These are phyloP conservation scores for Piezodorus guildinii DNA, from an alignment of 1,140 invertebrate species.

Conservation along the genomic window DNA sequence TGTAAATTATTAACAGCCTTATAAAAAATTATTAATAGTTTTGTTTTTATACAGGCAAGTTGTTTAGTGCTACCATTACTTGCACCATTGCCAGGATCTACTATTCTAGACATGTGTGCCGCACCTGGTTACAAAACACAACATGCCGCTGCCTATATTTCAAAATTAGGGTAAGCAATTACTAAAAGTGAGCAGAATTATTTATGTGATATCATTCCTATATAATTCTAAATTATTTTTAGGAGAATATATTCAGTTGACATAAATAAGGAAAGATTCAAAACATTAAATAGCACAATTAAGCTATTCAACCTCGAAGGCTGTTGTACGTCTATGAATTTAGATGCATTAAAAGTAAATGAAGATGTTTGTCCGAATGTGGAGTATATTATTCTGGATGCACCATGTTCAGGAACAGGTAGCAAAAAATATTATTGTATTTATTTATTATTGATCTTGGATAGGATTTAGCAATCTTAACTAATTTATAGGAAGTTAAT, in stretches of 20 bases:
- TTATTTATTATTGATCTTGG: too few species aligned
- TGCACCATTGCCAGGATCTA: slow-evolving; percentile 50
- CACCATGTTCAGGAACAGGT: slow-evolving; percentile 92
- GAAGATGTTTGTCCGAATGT: slow-evolving; percentile 49
- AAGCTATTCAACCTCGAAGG: slow-evolving; percentile 42
- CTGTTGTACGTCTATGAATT: slow-evolving; percentile 51
- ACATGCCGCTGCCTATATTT: slow-evolving; percentile 70
- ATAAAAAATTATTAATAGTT: neutral
- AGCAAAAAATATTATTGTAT: slow-evolving; percentile 25
- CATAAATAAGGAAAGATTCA: slow-evolving; percentile 49
- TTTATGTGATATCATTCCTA: too few species aligned
- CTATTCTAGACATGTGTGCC: slow-evolving; percentile 83
- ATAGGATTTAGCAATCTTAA: too few species aligned
- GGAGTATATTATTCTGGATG: slow-evolving; percentile 86
- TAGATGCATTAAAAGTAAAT: slow-evolving; percentile 59
- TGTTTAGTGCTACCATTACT: slow-evolving; percentile 70
- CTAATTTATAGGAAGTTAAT: too few species aligned
- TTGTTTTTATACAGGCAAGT: slow-evolving; percentile 56
- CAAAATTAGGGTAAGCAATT: slow-evolving; percentile 52
- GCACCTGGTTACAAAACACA: slow-evolving; percentile 94
- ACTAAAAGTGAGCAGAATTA: too few species aligned
- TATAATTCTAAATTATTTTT: slow-evolving; percentile 14
- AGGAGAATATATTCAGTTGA: slow-evolving; percentile 69
- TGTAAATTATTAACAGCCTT: too few species aligned
- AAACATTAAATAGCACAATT: slow-evolving; percentile 49